These are phyloP conservation scores for Chrysoperla carnea DNA, from an alignment of 1,140 invertebrate genomes.

Conservation along the genomic window DNA sequence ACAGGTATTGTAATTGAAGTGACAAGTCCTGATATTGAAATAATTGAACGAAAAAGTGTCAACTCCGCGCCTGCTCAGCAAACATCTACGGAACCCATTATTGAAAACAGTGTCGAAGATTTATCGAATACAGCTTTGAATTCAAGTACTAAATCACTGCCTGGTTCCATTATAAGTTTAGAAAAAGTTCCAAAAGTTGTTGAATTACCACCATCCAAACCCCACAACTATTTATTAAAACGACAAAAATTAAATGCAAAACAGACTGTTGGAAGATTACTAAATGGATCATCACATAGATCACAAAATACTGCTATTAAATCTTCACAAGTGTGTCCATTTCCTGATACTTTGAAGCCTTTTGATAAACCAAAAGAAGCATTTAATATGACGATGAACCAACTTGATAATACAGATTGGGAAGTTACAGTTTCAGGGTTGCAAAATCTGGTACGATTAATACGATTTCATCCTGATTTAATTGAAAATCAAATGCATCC, in stretches of 20 bases:
- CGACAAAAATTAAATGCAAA: neutral
- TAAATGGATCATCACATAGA: no score
- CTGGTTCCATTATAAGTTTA: neutral
- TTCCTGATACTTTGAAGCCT: constrained; percentile 5
- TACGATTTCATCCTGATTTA: constrained; percentile 48
- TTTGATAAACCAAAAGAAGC: constrained; percentile 42
- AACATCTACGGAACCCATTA: neutral
- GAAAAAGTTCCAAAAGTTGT: neutral
- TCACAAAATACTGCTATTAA: no score
- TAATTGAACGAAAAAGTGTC: neutral
- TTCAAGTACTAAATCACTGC: neutral
- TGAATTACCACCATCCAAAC: neutral
- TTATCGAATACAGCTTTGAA: neutral
- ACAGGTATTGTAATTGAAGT: neutral
- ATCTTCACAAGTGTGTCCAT: neutral
- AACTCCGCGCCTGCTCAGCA: neutral
- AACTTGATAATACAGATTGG: constrained; percentile 65
- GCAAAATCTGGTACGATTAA: constrained; percentile 49
- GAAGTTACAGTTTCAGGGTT: constrained; percentile 67
- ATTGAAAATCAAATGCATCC: constrained; percentile 36
- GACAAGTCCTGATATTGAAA: neutral
- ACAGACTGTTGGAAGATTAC: no score
- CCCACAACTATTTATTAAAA: neutral
- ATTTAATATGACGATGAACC: constrained; percentile 38
- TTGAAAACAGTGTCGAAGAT: neutral